Percentiles rank a stretch among this genome's conserved stretches.
These are phyloP conservation scores for Eptesicus fuscus DNA, from an alignment of 2,113 vertebrate genomes.

Conservation along the genomic window DNA sequence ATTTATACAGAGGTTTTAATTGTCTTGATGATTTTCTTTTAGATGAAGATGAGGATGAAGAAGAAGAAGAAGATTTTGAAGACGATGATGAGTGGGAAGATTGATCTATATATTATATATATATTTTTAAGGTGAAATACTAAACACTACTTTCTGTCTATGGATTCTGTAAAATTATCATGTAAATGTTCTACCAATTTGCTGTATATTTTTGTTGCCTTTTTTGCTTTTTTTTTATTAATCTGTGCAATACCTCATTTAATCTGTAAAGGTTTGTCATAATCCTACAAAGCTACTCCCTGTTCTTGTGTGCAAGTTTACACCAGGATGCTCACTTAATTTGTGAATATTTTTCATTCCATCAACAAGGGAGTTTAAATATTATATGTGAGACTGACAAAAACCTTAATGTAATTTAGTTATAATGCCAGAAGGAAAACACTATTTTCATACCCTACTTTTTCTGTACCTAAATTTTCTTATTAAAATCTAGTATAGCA, in stretches of 20 bases:
- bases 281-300: conserved; percentile 86
- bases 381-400: conserved; percentile 85
- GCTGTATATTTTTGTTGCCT: conserved; percentile 99
- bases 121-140: conserved; percentile 91
- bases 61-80: conserved; percentile 98
- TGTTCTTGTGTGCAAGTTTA: conserved; percentile 89
- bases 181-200: conserved; percentile 96
- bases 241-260: conserved; percentile 99
- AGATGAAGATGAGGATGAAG: conserved; percentile 99
- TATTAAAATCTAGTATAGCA: conserved; percentile 92
- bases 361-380: conserved; percentile 86
- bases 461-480: conserved; percentile 94
- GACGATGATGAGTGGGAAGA: conserved; percentile 99
- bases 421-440: conserved; percentile 89
- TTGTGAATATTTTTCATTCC: conserved; percentile 87
- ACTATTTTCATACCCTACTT: conserved; percentile 97
- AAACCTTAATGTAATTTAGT: conserved; percentile 88
- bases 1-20: background rate
- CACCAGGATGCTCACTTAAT: conserved; percentile 84
- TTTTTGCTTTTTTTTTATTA: conserved; percentile 91
- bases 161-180: conserved; percentile 93
- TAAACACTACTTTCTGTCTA: conserved; percentile 93
- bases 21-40: conserved; percentile 55
- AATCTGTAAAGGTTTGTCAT: conserved; percentile 92
- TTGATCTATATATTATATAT: conserved; percentile 86